Evolutionary conservation across 1,140 invertebrate species (phyloP).

Genomic region (Argopecten irradians): DNA sequence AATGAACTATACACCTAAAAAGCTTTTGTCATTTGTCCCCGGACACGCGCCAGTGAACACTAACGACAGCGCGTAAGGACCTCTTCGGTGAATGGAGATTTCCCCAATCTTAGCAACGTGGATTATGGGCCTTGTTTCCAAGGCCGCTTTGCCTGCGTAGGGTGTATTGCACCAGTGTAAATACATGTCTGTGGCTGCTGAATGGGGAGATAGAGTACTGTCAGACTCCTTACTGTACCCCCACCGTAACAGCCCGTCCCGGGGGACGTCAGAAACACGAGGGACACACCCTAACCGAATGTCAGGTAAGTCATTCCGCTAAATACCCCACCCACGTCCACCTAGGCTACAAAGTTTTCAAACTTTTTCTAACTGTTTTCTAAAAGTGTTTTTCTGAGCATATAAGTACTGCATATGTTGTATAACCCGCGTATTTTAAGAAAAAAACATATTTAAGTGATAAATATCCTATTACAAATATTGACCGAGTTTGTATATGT

Average conservation of each 20-base stretch:
- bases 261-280: not conserved
- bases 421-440: not conserved
- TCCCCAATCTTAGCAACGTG: conserved; percentile 11
- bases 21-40: not conserved
- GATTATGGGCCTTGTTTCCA: conserved; percentile 20
- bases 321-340: not conserved
- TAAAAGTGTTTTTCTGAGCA: not conserved
- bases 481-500: not conserved
- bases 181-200: not conserved
- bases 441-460: not conserved
- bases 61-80: not conserved
- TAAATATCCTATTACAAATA: not conserved
- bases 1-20: not conserved
- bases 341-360: not conserved
- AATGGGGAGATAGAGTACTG: not conserved
- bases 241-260: not conserved
- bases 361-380: not conserved
- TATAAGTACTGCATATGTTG: not conserved
- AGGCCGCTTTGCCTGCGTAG: not conserved
- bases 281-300: not conserved
- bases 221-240: not conserved
- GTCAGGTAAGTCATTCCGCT: not conserved
- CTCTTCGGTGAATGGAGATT: conserved; percentile 16
- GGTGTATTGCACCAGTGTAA: not conserved
- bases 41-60: not conserved